Evolutionary conservation across 2,797 vertebrate species (phyloP), one percentile per base, ranked within the genome.

Genomic region (Megalops cyprinoides): DNA sequence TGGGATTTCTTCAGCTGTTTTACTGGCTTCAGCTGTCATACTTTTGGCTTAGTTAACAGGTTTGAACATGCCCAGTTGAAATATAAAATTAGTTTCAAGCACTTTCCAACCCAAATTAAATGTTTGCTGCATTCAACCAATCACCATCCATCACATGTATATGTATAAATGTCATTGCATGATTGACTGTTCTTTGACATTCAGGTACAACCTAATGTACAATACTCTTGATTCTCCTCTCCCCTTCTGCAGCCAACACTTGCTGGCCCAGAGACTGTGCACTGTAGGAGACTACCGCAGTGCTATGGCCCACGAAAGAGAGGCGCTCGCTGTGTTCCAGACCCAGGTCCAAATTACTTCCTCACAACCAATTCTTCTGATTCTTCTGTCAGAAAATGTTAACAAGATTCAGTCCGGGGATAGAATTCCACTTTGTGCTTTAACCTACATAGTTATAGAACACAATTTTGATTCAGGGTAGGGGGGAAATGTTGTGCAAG

Each of bases 271-370:
- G 89, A 92, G 91, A 86, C 89, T 94, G 88, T 95, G 95, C 88
- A 92, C 87, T 71, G 88, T 91, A 44, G 94, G 94, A 18, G 95
- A 96, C 85, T 96, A 95, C 90, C 88, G 96, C 85, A 84, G 87
- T 81, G 95, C 94, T 10, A 95, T 96, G 93, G 92, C 84, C 56
- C 94, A 95, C 18, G 95, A 96, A 86, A 96, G 94, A 82, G 94
- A 95, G 62, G 94, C 95, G n/a, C 90, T 94, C 44, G 74, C 88
- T 74, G 92, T 93, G 76, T 96, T 95, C 81, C 94, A 93, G 75
- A 84, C 80, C 60, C 83, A 94, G 94, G 95, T 96, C 51, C 84
- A 92, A 77, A 37, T 15, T 0, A 23, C 48, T 28, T 53, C 46
- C 74, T 31, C 25, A 5, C 4, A 3, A 4, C 74, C 46, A n/a